Evolutionary conservation across 1,140 invertebrate species (phyloP).

Genomic region (Aphelenchoides fujianensis): DNA sequence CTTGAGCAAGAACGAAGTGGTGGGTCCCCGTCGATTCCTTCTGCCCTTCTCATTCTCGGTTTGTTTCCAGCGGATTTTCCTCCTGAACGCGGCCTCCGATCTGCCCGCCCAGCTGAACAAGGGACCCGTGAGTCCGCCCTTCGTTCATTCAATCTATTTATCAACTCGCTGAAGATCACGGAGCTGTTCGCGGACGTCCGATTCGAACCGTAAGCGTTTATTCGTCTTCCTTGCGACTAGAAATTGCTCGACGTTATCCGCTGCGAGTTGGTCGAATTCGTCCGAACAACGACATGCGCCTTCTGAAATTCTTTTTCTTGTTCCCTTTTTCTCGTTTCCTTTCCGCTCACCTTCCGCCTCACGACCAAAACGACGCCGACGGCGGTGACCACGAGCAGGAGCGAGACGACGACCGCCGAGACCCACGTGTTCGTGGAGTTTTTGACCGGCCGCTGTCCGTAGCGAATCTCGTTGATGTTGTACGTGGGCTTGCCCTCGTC

Average conservation of each 20-base stretch:
- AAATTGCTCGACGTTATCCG: constrained; percentile 10
- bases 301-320: constrained; percentile 12
- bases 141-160: constrained; percentile 13
- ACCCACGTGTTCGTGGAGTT: constrained; percentile 42
- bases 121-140: constrained; percentile 9
- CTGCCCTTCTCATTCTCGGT: no score
- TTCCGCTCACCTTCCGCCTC: constrained; percentile 41
- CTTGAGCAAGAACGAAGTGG: constrained; percentile 28
- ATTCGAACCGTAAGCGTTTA: constrained; percentile 28
- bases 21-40: constrained; percentile 22
- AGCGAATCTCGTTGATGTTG: constrained; percentile 45
- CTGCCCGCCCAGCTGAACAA: constrained; percentile 10
- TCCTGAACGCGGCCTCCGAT: constrained; percentile 26
- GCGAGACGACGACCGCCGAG: constrained; percentile 34
- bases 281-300: neutral
- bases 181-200: constrained; percentile 31
- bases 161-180: constrained; percentile 24
- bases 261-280: constrained; percentile 6
- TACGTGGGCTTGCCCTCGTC: constrained; percentile 44
- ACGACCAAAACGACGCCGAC: constrained; percentile 44
- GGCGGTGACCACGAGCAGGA: constrained; percentile 36
- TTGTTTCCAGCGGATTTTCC: constrained; percentile 26
- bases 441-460: constrained; percentile 40
- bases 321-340: constrained; percentile 16
- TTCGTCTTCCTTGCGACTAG: neutral